Conservation (phyloP, 2,113 vertebrate genomes). For the Antechinus stuartii region DNA sequence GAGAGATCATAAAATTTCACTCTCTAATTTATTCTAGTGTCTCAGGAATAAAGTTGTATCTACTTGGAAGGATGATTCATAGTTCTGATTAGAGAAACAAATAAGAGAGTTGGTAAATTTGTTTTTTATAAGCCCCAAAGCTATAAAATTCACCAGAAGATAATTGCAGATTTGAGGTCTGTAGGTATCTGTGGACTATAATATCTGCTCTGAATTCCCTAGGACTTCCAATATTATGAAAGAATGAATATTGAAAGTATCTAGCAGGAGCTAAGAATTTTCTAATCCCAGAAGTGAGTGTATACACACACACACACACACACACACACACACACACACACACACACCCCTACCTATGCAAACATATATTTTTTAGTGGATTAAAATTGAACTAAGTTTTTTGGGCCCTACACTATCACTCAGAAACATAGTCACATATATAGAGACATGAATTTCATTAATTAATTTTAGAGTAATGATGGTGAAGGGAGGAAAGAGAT, state of each 20-base stretch:
- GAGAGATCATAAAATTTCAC: not conserved
- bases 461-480: not conserved
- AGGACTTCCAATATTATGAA: too few relatives aligned
- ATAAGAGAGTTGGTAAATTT: not conserved
- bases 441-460: not conserved
- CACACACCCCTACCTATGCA: not conserved
- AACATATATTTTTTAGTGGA: not conserved
- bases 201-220: too few relatives aligned
- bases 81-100: not conserved
- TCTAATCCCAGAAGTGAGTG: too few relatives aligned
- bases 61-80: not conserved
- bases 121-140: not conserved
- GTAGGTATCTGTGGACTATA: not conserved
- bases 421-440: not conserved
- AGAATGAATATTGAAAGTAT: too few relatives aligned
- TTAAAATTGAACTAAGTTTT: not conserved
- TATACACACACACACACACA: too few relatives aligned
- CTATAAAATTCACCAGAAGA: not conserved
- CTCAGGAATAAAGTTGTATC: not conserved
- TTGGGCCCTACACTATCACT: not conserved
- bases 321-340: not conserved
- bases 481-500: not conserved
- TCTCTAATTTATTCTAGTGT: not conserved
- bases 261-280: too few relatives aligned
- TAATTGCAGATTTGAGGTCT: not conserved